Evolutionary conservation across 2,797 vertebrate genomes (phyloP), one percentile per base, ranked within the genome.

Genomic region (Allenopithecus nigroviridis): DNA sequence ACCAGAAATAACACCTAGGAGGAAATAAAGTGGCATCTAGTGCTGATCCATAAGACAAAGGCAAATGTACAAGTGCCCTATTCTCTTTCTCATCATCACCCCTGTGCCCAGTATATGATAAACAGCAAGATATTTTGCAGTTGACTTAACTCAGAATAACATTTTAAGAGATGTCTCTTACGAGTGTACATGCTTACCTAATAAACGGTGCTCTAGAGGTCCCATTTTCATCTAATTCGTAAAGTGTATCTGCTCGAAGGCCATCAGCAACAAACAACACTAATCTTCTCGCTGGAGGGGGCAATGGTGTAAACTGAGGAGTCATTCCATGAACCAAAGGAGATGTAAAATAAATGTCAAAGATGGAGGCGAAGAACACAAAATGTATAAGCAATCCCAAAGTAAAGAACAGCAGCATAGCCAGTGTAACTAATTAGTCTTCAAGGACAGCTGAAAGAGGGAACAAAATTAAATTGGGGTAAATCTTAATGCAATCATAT

Each of bases 311-410:
- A n/a, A 85, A 97, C 86, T 99, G 99, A 79, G 99, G 99, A 30
- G 99, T 99, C 99, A 99, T 99, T 48, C 99, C 99, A 19, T 99
- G 99, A 89, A 99, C 99, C 94, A 99, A 97, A 8, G 99, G 99
- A 92, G 99, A 99, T 0, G 99, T 99, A 99, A 99, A 99, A 98
- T 99, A 99, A 98, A 99, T 99, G 98, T 99, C 99, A 98, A 99
- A 99, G 98, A 99, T 99, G 64, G 99, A 99, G 86, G 99, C 84
- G 98, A 99, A 99, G 98, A 99, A 99, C 70, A 99, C 98, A 53
- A 99, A 98, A n/a, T 99, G 99, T 96, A 99, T 99, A 8, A 99
- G 96, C 97, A 99, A 98, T 41, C 99, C 99, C 72, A 99, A 97
- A 2, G 99, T 55, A 55, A 99, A 98, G 98, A 99, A 99, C 12